These are phyloP conservation scores for Musca vetustissima DNA, from an alignment of 1,140 invertebrate species.

Conservation along the genomic window DNA sequence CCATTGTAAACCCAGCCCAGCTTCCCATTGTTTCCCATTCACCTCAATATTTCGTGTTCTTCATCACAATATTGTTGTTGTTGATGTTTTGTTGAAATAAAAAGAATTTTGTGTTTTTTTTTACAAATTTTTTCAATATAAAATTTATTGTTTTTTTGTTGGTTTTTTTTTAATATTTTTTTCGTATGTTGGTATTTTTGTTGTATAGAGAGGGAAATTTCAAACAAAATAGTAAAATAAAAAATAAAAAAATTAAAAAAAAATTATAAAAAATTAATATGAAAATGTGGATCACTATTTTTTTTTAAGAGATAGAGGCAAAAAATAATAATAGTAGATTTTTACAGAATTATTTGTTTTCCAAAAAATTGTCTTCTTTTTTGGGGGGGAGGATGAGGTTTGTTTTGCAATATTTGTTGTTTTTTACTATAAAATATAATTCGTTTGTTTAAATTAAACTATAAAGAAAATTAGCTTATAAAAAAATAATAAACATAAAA, in stretches of 20 bases:
- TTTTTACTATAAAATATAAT: conserved; percentile 14
- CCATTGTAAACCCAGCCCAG: no score
- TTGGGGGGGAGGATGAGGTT: not conserved
- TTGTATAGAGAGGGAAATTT: not conserved
- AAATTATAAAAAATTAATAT: conserved; percentile 8
- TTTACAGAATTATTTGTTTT: not conserved
- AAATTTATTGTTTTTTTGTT: conserved; percentile 27
- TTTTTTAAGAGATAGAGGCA: not conserved
- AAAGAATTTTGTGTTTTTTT: conserved; percentile 28
- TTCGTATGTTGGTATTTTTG: not conserved
- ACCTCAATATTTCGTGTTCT: no score
- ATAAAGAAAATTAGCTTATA: conserved; percentile 35
- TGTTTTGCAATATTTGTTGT: conserved; percentile 38
- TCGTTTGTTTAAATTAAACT: conserved; percentile 28
- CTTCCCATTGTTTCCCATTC: no score
- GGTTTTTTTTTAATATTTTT: not conserved
- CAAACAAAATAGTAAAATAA: conserved; percentile 2
- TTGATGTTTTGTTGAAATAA: not conserved
- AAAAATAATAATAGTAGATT: conserved; percentile 2
- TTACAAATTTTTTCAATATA: conserved; percentile 40
- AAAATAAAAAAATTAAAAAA: conserved; percentile 7
- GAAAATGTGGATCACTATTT: not conserved
- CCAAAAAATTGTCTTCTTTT: not conserved
- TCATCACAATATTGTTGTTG: no score
- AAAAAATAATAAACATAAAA: conserved; percentile 35